Conservation (phyloP, 2,797 vertebrate species). For the Benthosema pterotum region DNA sequence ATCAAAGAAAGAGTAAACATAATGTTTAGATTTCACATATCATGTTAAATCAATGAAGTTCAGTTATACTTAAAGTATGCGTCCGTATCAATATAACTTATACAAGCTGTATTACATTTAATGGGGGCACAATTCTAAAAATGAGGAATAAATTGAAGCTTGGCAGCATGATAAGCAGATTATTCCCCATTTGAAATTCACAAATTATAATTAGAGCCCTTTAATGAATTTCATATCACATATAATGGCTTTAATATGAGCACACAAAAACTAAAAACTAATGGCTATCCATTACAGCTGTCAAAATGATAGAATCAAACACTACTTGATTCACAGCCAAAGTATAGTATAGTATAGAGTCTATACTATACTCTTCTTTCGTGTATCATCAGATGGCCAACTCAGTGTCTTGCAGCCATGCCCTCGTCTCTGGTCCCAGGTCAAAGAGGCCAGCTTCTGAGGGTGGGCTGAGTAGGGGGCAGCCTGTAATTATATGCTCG, state of each 20-base stretch:
- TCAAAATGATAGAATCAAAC: slow-evolving; percentile 33
- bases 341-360: neutral
- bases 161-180: slow-evolving; percentile 10
- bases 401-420: too few relatives aligned
- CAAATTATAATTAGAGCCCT: neutral
- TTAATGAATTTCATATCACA: slow-evolving; percentile 59
- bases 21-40: too few relatives aligned
- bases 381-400: too few relatives aligned
- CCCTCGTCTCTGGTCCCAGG: too few relatives aligned
- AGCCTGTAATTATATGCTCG: too few relatives aligned
- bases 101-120: neutral
- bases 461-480: too few relatives aligned
- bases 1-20: too few relatives aligned
- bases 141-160: neutral
- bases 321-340: slow-evolving; percentile 3
- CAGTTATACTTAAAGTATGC: too few relatives aligned
- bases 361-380: too few relatives aligned
- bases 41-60: too few relatives aligned
- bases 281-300: slow-evolving; percentile 57
- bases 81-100: too few relatives aligned
- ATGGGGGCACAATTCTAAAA: neutral
- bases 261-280: slow-evolving; percentile 36
- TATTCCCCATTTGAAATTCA: slow-evolving; percentile 6
- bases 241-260: slow-evolving; percentile 31
- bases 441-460: too few relatives aligned